A percentile compares a stretch with the other conserved stretches of the same genome.
These are phyloP conservation scores for Pyrochroa serraticornis DNA, from an alignment of 2,888 invertebrate genomes.

Conservation along the genomic window DNA sequence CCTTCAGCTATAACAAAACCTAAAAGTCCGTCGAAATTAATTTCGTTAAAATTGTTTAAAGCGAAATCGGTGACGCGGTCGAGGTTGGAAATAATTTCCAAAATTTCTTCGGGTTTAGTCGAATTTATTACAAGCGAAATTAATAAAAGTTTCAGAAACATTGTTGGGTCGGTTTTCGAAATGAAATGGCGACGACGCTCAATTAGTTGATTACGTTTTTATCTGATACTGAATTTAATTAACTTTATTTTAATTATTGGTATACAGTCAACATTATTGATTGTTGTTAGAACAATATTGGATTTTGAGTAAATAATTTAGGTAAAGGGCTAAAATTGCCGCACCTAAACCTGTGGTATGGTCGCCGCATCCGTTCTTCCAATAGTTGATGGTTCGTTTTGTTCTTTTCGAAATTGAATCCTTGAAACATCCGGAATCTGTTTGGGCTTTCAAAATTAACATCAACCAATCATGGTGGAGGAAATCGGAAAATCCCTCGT, in stretches of 20 bases:
- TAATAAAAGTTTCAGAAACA: neutral
- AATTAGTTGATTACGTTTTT: too few relatives aligned
- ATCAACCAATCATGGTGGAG: conserved; percentile 39
- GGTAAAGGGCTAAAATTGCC: conserved; percentile 41
- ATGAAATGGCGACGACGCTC: too few relatives aligned
- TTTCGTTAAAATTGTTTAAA: conserved; percentile 42
- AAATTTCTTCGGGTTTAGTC: neutral
- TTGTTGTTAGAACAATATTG: neutral
- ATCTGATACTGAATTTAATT: conserved; percentile 4
- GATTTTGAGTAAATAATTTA: conserved; percentile 34
- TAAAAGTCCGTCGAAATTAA: conserved; percentile 54
- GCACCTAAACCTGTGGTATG: conserved; percentile 46
- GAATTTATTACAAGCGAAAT: neutral
- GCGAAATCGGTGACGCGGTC: conserved; percentile 14
- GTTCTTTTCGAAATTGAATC: conserved; percentile 34
- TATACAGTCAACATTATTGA: neutral
- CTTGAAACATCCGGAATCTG: conserved; percentile 42
- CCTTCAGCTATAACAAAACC: conserved; percentile 55
- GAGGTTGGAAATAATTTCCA: neutral
- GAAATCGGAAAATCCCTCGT: conserved; percentile 45
- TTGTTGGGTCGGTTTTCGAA: too few relatives aligned
- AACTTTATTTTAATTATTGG: conserved; percentile 12
- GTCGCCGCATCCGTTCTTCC: conserved; percentile 44
- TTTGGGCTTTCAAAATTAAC: conserved; percentile 41
- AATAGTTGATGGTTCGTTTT: conserved; percentile 34